These are phyloP conservation scores for Galerucella nymphaeae DNA, from an alignment of 2,888 invertebrate species.

Conservation along the genomic window DNA sequence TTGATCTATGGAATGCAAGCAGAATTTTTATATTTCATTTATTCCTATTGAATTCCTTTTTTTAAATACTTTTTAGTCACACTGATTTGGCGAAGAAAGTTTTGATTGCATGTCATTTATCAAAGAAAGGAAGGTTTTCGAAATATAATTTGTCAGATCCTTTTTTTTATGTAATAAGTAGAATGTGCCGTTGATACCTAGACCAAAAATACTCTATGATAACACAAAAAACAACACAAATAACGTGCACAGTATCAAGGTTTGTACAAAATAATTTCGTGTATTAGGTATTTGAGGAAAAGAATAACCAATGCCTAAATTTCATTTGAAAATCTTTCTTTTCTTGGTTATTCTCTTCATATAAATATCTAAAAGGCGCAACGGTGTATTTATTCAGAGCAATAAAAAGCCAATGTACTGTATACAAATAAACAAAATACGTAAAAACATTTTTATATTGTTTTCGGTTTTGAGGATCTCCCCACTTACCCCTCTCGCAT, in stretches of 20 bases:
- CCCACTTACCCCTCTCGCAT: constrained; percentile 73
- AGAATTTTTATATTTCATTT: too few species aligned
- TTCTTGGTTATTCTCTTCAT: background rate
- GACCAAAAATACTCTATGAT: constrained; percentile 46
- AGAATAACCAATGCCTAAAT: background rate
- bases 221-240: constrained; percentile 21
- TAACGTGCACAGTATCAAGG: constrained; percentile 57
- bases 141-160: too few species aligned
- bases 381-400: constrained; percentile 1
- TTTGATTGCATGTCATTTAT: background rate
- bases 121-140: background rate
- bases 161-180: background rate
- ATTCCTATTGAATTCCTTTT: background rate
- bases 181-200: constrained; percentile 35
- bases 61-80: too few species aligned
- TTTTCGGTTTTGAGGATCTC: background rate
- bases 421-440: constrained; percentile 52
- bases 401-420: constrained; percentile 54
- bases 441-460: constrained; percentile 17
- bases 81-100: background rate
- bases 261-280: constrained; percentile 53
- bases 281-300: background rate
- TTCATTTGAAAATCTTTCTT: too few species aligned
- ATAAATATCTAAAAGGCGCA: constrained; percentile 8
- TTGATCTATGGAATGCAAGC: background rate